phyloP scores from a whole-genome alignment of 2,797 vertebrate species.

The Distichodus sexfasciatus region DNA sequence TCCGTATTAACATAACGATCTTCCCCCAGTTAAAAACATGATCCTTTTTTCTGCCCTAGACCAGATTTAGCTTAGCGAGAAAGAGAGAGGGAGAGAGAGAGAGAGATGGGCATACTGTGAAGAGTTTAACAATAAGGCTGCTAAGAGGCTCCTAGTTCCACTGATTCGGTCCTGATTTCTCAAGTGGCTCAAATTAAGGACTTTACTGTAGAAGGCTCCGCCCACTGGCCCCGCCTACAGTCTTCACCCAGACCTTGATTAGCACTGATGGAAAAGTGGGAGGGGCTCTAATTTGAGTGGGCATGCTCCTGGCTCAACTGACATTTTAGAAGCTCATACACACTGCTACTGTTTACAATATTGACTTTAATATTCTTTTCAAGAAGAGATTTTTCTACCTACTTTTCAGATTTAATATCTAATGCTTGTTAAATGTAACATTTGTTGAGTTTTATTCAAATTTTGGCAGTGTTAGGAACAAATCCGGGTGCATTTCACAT shows the following conservation, averaged over 20 bases:
- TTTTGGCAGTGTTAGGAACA: no score
- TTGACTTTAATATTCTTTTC: no score
- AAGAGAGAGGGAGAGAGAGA: background rate
- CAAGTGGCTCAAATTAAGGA: constrained; percentile 34
- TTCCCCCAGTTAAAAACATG: constrained; percentile 60
- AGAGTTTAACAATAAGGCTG: constrained; percentile 19
- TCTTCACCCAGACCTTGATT: constrained; percentile 12
- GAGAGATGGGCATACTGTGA: background rate
- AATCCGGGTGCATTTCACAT: no score
- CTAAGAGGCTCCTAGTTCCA: constrained; percentile 12
- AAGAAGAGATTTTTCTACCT: no score
- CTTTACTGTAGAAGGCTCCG: no score
- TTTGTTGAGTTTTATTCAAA: no score
- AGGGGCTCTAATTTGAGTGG: constrained; percentile 2
- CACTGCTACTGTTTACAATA: no score
- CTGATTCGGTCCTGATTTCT: constrained; percentile 38
- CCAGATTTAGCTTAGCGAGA: background rate
- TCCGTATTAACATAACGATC: constrained; percentile 63
- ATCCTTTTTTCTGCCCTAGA: constrained; percentile 34
- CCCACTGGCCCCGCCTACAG: background rate
- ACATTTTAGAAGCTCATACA: no score
- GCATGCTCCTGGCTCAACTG: no score
- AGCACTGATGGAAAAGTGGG: constrained; percentile 2
- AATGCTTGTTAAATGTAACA: no score
- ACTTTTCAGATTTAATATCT: no score